Percentiles rank a stretch among this genome's conserved stretches.
phyloP scores from a whole-genome alignment of 2,113 vertebrate species.

The Tupaia tana region DNA sequence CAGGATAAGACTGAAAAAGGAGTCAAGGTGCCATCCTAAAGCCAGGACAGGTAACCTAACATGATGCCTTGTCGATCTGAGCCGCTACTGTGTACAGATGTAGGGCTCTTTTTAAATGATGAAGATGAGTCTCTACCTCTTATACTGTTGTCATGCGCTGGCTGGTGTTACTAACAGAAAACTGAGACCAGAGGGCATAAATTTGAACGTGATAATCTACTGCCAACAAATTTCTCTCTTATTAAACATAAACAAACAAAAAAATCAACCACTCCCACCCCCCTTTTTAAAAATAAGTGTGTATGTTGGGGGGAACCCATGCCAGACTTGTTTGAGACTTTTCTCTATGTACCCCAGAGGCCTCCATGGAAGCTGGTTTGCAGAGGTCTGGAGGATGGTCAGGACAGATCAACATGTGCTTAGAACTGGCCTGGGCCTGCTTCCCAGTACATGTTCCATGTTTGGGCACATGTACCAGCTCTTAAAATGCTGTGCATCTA shows the following conservation, averaged over 20 bases:
- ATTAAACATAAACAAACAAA: background rate
- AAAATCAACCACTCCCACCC: background rate
- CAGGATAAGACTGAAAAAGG: background rate
- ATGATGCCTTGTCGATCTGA: background rate
- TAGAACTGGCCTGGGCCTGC: background rate
- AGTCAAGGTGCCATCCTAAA: background rate
- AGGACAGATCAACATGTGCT: background rate
- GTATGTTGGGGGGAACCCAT: background rate
- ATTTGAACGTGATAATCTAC: constrained; percentile 56
- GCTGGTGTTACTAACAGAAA: constrained; percentile 50
- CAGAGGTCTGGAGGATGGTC: background rate
- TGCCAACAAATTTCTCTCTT: constrained; percentile 27
- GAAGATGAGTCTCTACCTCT: constrained; percentile 44
- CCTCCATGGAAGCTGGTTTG: background rate
- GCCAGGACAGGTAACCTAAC: background rate
- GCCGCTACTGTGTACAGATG: background rate
- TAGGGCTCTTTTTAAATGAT: background rate
- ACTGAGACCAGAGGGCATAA: constrained; percentile 49
- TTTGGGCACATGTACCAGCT: constrained; percentile 23
- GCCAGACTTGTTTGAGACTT: constrained; percentile 22
- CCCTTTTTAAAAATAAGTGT: no score
- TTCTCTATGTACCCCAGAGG: background rate
- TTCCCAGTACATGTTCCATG: background rate
- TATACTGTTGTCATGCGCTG: constrained; percentile 51
- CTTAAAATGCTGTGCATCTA: constrained; percentile 46